phyloP scores from a whole-genome alignment of 1,140 invertebrate species.

The Mesaphorura yosii region DNA sequence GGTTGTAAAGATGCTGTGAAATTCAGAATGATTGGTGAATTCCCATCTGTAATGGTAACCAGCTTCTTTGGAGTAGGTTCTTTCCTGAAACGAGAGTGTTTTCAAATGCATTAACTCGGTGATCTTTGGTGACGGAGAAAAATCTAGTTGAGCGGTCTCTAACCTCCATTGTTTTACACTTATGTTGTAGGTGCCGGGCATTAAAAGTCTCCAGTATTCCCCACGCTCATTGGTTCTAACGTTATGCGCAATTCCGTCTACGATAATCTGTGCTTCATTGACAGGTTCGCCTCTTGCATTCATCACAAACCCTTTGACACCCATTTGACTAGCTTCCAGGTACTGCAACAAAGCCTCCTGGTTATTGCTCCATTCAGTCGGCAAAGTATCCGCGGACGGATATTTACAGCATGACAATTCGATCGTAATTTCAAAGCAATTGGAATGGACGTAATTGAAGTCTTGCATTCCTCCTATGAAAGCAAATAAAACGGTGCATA shows the following conservation, averaged over 20 bases:
- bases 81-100: not conserved
- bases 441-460: slow-evolving; percentile 90
- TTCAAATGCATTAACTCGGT: slow-evolving; percentile 1
- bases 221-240: slow-evolving; percentile 60
- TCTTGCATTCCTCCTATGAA: slow-evolving; percentile 94
- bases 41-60: not conserved
- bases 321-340: slow-evolving; percentile 74
- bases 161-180: slow-evolving; percentile 61
- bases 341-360: slow-evolving; percentile 72
- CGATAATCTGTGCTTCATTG: slow-evolving; percentile 54
- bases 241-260: slow-evolving; percentile 59
- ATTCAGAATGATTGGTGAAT: slow-evolving; percentile 38
- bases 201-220: slow-evolving; percentile 74
- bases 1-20: slow-evolving; percentile 36
- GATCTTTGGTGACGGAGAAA: too few species aligned
- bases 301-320: slow-evolving; percentile 59
- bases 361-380: slow-evolving; percentile 74
- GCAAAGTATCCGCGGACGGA: slow-evolving; percentile 55
- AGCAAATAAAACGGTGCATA: slow-evolving; percentile 28
- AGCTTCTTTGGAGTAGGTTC: not conserved
- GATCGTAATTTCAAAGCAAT: slow-evolving; percentile 93
- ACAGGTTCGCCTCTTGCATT: slow-evolving; percentile 45
- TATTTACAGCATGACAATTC: slow-evolving; percentile 95
- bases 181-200: slow-evolving; percentile 67
- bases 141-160: too few species aligned